Percentiles rank a stretch among this genome's conserved stretches.
These are phyloP conservation scores for Adelosebastes latens DNA, from an alignment of 2,797 vertebrate species.

Conservation along the genomic window DNA sequence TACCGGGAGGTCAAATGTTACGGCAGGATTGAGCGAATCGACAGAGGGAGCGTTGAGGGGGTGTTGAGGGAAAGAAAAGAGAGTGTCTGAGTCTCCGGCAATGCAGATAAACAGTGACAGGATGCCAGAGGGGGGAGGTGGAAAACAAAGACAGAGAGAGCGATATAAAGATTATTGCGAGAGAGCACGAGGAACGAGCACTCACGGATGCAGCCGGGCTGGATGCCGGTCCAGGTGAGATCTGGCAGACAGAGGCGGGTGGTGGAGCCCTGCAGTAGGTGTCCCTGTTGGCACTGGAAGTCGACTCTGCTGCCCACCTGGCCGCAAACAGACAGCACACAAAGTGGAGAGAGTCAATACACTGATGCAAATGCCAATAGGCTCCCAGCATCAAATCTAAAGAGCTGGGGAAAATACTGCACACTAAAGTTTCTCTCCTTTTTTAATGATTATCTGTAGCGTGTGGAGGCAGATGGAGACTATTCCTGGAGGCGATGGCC, in stretches of 20 bases:
- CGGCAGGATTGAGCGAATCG: constrained; percentile 8
- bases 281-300: constrained; percentile 94
- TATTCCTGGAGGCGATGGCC: constrained; percentile 52
- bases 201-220: constrained; percentile 93
- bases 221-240: constrained; percentile 94
- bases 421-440: constrained; percentile 32
- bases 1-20: constrained; percentile 51
- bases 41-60: not conserved
- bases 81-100: constrained; percentile 6
- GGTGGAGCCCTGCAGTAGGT: constrained; percentile 95
- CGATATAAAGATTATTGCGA: constrained; percentile 20
- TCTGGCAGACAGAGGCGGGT: constrained; percentile 92
- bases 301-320: constrained; percentile 93
- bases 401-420: constrained; percentile 54
- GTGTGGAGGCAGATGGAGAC: constrained; percentile 58
- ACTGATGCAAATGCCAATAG: constrained; percentile 74
- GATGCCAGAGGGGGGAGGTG: constrained; percentile 11
- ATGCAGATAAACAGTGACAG: constrained; percentile 34
- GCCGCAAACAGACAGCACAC: constrained; percentile 60
- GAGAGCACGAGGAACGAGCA: constrained; percentile 36
- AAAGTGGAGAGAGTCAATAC: constrained; percentile 65
- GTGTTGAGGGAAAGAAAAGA: constrained; percentile 9
- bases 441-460: constrained; percentile 67
- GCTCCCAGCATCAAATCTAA: constrained; percentile 62
- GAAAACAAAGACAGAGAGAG: constrained; percentile 19